Conservation (phyloP, 1,140 invertebrate species). For the Drosophila athabasca region DNA sequence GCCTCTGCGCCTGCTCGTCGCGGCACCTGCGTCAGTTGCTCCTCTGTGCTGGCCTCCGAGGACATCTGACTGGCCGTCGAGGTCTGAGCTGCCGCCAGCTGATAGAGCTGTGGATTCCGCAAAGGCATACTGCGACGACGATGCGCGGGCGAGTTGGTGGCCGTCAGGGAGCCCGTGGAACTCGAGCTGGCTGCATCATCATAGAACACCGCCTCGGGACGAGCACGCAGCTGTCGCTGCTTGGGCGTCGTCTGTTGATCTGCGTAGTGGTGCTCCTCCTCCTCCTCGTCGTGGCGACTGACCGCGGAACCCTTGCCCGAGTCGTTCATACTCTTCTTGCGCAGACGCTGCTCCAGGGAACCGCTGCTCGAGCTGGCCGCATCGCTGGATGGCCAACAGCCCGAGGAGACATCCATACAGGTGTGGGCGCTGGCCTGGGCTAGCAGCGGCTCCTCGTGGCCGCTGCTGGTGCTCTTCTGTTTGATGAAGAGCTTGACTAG, state of each 20-base stretch:
- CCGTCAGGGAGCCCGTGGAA: conserved; percentile 73
- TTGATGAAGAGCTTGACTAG: conserved; percentile 95
- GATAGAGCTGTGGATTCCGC: conserved; percentile 76
- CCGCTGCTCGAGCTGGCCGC: conserved; percentile 74
- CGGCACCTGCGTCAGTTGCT: conserved; percentile 77
- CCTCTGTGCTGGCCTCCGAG: conserved; percentile 76
- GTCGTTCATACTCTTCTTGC: conserved; percentile 83
- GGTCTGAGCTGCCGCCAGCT: conserved; percentile 69
- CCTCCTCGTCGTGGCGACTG: conserved; percentile 83
- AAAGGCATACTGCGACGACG: conserved; percentile 76
- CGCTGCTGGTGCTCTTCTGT: conserved; percentile 89
- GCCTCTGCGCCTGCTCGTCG: conserved; percentile 29
- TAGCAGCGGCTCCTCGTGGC: conserved; percentile 84
- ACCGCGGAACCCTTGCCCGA: conserved; percentile 85
- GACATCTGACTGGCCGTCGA: conserved; percentile 66
- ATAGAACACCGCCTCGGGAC: conserved; percentile 67
- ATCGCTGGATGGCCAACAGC: conserved; percentile 85
- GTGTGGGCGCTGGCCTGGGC: conserved; percentile 83
- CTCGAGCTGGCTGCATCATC: conserved; percentile 73
- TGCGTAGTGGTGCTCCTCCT: conserved; percentile 28
- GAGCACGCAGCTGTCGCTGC: conserved; percentile 48
- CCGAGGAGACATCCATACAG: conserved; percentile 87
- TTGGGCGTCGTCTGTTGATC: conserved; percentile 46
- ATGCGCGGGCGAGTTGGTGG: conserved; percentile 75
- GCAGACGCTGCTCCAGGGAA: conserved; percentile 75